Percentiles rank a stretch among this genome's conserved stretches.
phyloP scores from a whole-genome alignment of 1,140 invertebrate species.

The Zaprionus ghesquierei region DNA sequence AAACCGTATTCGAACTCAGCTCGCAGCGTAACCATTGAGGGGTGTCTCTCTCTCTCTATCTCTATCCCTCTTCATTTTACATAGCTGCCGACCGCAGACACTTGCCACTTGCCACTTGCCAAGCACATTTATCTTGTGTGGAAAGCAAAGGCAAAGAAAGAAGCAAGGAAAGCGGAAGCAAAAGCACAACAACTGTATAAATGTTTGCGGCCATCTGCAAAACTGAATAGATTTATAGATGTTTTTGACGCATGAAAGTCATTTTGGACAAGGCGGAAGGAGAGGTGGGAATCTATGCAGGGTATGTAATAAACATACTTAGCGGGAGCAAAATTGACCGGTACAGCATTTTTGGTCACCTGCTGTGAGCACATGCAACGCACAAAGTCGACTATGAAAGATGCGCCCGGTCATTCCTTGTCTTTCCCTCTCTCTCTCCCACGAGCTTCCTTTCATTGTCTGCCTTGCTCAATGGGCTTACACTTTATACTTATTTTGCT shows the following conservation, averaged over 20 bases:
- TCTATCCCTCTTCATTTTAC: neutral
- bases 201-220: conserved; percentile 5
- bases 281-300: neutral
- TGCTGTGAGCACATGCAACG: neutral
- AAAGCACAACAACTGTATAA: conserved; percentile 8
- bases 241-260: conserved; percentile 5
- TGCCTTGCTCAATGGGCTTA: neutral
- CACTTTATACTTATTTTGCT: neutral
- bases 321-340: neutral
- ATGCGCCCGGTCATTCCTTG: neutral
- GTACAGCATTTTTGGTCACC: neutral
- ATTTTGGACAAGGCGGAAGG: neutral
- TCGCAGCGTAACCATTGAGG: neutral
- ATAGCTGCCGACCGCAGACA: neutral
- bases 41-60: neutral
- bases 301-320: neutral
- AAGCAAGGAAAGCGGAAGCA: neutral
- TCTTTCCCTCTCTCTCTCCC: neutral
- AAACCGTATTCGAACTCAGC: too few species aligned
- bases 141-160: neutral
- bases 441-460: neutral
- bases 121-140: neutral
- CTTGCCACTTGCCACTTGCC: conserved; percentile 1
- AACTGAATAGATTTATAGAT: conserved; percentile 13
- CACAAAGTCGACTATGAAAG: neutral